Base-by-base conservation (phyloP, 2,113 vertebrate species). In the Ifrita kowaldi region DNA sequence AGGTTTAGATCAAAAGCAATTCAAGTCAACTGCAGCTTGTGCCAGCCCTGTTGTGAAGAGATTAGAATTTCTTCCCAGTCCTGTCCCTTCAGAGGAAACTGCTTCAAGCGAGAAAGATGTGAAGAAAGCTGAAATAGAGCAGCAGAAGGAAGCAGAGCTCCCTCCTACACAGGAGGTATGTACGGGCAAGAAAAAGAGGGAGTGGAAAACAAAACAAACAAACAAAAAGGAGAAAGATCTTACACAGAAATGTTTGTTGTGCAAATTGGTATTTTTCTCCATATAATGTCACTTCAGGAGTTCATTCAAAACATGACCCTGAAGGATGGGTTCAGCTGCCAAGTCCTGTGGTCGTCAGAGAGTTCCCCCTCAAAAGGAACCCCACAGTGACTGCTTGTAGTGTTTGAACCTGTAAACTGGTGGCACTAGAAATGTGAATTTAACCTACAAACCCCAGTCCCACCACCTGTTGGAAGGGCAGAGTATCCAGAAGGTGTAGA, bases 111-210 rank as follows among this genome's bases (percentile, higher is more conserved):
- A 95, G 13, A 94, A 97, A 82, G 97, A 95, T 30, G 87, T 94
- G 83, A 98, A 93, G 56, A 94, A 95, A 65, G 55, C 44, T 12
- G 97, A 96, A 79, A 55, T 2, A 11, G 95, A 93, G 53, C 92
- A 95, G 90, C 93, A 96, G 30, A 96, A 97, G 30, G 97, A 95
- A 82, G 64, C 95, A 69, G 95, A 96, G 44, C 39, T 70, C 87
- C 62, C 95, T 89, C 80, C 94, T 62, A 84, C 88, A 3, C 97
- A 76, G 7, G 97, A 98, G 98, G 98, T 99, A 73, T 1, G 17
- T 63, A 59, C 0, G 2, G 46, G 5, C 86, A 81, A 84, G 52
- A 67, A 67, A 84, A 49, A 60, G 35, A 56, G 13, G 35, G 21
- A 62, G 11, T 23, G 4, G 39, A 33, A 88, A 80, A 52, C 17